Evolutionary conservation across 2,888 invertebrate genomes (phyloP), one percentile per base, ranked within the genome.

Genomic region (Zootermopsis nevadensis): DNA sequence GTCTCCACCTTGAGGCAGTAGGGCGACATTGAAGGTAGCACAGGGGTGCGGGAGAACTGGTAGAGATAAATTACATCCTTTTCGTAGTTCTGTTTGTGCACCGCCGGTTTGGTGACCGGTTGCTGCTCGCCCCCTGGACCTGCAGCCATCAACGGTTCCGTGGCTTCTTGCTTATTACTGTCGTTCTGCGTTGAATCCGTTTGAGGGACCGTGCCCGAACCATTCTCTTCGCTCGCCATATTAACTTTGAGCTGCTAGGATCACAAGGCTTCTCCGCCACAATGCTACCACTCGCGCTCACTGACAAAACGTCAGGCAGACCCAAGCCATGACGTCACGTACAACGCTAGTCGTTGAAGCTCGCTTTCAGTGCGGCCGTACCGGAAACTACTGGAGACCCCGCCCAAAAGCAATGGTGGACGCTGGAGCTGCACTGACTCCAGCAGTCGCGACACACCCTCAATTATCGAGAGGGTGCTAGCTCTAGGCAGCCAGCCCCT

Each of bases 1-100:
- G 98, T 97, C 92, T 98, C 98, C 87, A 98, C 96, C 93, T 98
- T 98, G 89, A 98, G 93, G 91, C 97, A 97, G 90, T 95, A 98
- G 84, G 97, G 97, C 86, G 97, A 98, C 87, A 97, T 92, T 85
- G 97, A 97, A 84, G 98, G 98, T 89, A 98, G 91, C 89, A 96
- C 92, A 86, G 97, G 96, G 87, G 97, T 97, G 89, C 98, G 94
- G 86, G 97, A 94, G 90, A 98, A 97, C 91, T 98, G 98, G 90
- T 97, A 97, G 89, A 98, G 91, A 91, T 98, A 98, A 86, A 98
- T 96, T 88, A 96, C 92, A 90, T 98, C 98, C 91, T 97, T 96
- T 88, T 98, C 97, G 89, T 93, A 98, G 90, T 96, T 96, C 86
- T 92, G 90, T 91, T 97, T 97, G 90, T 97, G 97, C 86, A 97